Evolutionary conservation across 2,888 invertebrate genomes (phyloP).

Genomic region (Apamea epomidion): DNA sequence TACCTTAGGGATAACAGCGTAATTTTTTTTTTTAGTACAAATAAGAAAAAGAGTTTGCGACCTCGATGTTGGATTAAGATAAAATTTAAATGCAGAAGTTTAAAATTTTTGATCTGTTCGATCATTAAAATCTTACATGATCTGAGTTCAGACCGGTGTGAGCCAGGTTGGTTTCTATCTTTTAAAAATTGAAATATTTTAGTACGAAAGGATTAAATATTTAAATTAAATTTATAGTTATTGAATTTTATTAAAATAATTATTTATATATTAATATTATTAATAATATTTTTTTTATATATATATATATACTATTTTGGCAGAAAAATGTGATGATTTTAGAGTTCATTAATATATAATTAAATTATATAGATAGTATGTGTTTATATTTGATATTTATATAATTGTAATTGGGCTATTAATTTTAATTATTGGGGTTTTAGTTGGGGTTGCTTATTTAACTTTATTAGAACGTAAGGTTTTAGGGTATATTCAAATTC

Average conservation of each 20-base stretch:
- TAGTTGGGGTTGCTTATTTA: conserved; percentile 93
- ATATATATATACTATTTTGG: conserved; percentile 58
- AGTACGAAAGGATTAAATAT: conserved; percentile 95
- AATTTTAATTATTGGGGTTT: conserved; percentile 91
- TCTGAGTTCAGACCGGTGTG: conserved; percentile 96
- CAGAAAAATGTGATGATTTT: conserved; percentile 92
- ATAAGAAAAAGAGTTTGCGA: conserved; percentile 94
- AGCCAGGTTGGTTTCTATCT: conserved; percentile 97
- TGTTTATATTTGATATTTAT: conserved; percentile 85
- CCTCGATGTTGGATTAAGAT: conserved; percentile 97
- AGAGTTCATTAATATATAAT: conserved; percentile 92
- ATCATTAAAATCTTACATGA: conserved; percentile 96
- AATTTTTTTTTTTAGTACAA: conserved; percentile 94
- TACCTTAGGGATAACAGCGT: conserved; percentile 97
- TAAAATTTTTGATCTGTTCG: conserved; percentile 94
- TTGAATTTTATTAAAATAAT: conserved; percentile 77
- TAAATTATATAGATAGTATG: conserved; percentile 90
- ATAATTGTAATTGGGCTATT: conserved; percentile 83
- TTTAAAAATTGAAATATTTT: conserved; percentile 90
- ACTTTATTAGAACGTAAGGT: conserved; percentile 93
- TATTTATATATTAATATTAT: conserved; percentile 19
- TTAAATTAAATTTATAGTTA: conserved; percentile 86
- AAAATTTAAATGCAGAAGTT: conserved; percentile 92
- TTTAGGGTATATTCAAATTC: conserved; percentile 93
- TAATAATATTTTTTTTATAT: conserved; percentile 20